Base-by-base conservation (phyloP, 2,797 vertebrate species). In the Phalloptychus januarius region DNA sequence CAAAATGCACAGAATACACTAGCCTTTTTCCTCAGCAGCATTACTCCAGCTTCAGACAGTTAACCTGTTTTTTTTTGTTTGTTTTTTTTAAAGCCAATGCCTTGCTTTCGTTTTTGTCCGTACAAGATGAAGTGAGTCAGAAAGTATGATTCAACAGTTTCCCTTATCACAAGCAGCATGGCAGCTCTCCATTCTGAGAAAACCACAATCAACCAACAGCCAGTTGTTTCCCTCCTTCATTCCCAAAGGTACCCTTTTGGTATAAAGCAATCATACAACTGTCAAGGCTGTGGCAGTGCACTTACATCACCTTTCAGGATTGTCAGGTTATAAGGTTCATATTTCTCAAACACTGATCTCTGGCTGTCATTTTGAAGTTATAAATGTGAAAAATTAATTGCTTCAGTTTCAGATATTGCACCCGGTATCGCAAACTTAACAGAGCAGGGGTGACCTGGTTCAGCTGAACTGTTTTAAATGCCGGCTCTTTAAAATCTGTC, bases 291-390 rank as follows among this genome's bases (percentile, higher is more conserved):
- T 81, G 85, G 78, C 84, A 73, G 67, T 4, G 72, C 79, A 75
- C 84, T 86, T 86, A 76, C 83, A 89, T 89, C 87, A 86, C 81
- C 75, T 82, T 79, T 83, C 81, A 84, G 71, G 75, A 77, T 84
- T 81, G 61, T 61, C 28, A 0, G 42, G 38, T 76, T 81, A 85
- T 76, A 81, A 81, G 81, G 85, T 86, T 82, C 69, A 77, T 69
- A 77, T 84, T 83, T 83, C 86, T 82, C 75, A 73, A 72, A 79
- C 45, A 0, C 28, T 73, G 81, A 83, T 74, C 56, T 76, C 73
- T 31, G 44, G 74, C 61, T 83, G 50, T 45, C 74, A 74, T 83
- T 61, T 75, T 42, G 31, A 48, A 78, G 74, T 31, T 74, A 45
- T 48, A 33, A 38, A 65, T 25, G 42, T 75, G 67, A 82, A 70